Conservation (phyloP, 1,140 invertebrate species). For the Triops longicaudatus region DNA sequence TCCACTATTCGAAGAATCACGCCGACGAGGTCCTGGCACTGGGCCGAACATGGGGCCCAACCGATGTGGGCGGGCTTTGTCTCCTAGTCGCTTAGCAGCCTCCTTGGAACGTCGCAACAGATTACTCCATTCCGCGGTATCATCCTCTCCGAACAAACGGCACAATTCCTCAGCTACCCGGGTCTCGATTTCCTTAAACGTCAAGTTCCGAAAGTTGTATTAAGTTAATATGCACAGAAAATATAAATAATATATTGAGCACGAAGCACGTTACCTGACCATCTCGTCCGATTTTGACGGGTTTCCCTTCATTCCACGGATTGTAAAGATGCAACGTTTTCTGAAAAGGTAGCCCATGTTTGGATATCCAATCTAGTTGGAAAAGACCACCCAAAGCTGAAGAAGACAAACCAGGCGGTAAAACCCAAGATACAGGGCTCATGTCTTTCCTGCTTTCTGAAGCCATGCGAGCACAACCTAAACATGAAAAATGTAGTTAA, state of each 20-base stretch:
- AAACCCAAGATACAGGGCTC: conserved; percentile 83
- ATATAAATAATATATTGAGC: not conserved
- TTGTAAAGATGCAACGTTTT: conserved; percentile 90
- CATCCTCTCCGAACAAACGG: conserved; percentile 86
- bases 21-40: not conserved
- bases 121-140: conserved; percentile 81
- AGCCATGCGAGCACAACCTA: conserved; percentile 81
- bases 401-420: conserved; percentile 86
- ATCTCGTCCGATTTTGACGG: conserved; percentile 96
- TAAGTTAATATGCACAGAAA: not conserved
- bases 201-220: not conserved
- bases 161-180: conserved; percentile 89
- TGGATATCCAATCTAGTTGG: conserved; percentile 90
- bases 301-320: conserved; percentile 97
- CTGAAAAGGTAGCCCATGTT: conserved; percentile 77
- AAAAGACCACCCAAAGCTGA: conserved; percentile 92
- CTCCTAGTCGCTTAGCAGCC: conserved; percentile 49
- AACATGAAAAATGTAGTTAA: conserved; percentile 43
- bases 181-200: conserved; percentile 78
- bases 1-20: not conserved
- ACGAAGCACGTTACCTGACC: conserved; percentile 54
- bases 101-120: conserved; percentile 83
- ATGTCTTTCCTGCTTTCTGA: conserved; percentile 81
- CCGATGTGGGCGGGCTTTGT: conserved; percentile 30
- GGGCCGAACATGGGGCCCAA: conserved; percentile 25